These are phyloP conservation scores for Petrocephalus schoutedeni DNA, from an alignment of 2,797 vertebrate species.

Conservation along the genomic window DNA sequence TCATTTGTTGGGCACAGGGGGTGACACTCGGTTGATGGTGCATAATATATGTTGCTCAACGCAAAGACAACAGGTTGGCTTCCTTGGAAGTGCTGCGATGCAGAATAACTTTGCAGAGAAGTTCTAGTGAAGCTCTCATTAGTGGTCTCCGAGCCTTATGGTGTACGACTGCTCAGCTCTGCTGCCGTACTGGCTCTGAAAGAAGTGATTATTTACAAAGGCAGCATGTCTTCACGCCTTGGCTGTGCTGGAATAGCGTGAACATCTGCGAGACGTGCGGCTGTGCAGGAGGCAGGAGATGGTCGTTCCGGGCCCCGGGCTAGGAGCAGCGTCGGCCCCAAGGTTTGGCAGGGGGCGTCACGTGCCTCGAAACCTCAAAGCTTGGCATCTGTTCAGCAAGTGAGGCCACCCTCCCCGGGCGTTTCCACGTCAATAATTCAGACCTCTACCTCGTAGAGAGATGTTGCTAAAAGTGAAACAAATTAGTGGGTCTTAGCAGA, in stretches of 20 bases:
- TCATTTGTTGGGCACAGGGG: neutral
- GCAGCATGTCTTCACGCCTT: neutral
- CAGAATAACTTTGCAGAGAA: neutral
- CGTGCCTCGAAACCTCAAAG: neutral
- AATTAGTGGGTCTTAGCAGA: slow-evolving; percentile 71
- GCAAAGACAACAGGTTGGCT: neutral
- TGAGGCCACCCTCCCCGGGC: neutral
- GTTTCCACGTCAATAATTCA: slow-evolving; percentile 35
- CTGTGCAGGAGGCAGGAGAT: neutral
- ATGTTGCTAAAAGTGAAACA: neutral
- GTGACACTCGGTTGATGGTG: neutral
- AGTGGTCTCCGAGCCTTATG: neutral
- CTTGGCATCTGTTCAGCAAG: neutral
- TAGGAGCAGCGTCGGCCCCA: neutral
- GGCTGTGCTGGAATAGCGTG: neutral
- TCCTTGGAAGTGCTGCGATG: neutral
- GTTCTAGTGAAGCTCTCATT: neutral
- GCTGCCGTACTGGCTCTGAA: neutral
- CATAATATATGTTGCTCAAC: neutral
- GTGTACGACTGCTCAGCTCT: neutral
- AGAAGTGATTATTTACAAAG: neutral
- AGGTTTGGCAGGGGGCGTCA: neutral
- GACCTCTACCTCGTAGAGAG: neutral
- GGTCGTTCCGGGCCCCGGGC: neutral
- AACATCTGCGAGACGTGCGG: neutral